Conservation (phyloP, 2,797 vertebrate genomes). For the Platalea minor region DNA sequence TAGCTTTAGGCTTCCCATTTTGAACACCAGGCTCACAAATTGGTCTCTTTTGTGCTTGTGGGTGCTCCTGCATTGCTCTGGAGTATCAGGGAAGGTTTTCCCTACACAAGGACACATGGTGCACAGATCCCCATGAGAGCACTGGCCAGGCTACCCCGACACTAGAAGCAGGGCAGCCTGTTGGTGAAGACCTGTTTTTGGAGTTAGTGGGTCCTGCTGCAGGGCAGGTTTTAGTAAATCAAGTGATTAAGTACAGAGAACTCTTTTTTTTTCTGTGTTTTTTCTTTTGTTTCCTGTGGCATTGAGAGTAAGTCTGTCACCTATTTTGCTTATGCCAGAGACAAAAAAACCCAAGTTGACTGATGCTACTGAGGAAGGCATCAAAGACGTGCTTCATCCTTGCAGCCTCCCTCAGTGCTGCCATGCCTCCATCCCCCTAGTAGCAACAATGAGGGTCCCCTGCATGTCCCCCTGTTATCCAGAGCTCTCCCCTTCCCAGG, state of each 20-base stretch:
- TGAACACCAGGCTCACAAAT: neutral
- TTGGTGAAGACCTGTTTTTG: neutral
- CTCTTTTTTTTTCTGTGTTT: neutral
- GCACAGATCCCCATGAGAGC: neutral
- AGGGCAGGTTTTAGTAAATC: neutral
- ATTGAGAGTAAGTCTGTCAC: neutral
- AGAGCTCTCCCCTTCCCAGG: neutral
- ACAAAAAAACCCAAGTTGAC: accelerated
- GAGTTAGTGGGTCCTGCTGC: neutral
- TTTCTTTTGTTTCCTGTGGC: neutral
- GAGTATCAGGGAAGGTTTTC: neutral
- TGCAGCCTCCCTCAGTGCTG: neutral
- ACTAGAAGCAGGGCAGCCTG: neutral
- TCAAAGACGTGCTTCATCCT: accelerated
- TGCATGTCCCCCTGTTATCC: neutral
- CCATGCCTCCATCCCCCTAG: neutral
- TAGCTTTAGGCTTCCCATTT: neutral
- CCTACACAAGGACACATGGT: accelerated
- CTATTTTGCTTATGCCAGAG: neutral
- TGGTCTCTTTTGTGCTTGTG: neutral
- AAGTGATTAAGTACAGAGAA: neutral
- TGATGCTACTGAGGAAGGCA: neutral
- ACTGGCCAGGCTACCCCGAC: neutral
- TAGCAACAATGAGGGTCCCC: neutral
- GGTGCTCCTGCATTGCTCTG: neutral